Evolutionary conservation across 2,888 invertebrate genomes (phyloP).

Genomic region (Lasioglossum vierecki): DNA sequence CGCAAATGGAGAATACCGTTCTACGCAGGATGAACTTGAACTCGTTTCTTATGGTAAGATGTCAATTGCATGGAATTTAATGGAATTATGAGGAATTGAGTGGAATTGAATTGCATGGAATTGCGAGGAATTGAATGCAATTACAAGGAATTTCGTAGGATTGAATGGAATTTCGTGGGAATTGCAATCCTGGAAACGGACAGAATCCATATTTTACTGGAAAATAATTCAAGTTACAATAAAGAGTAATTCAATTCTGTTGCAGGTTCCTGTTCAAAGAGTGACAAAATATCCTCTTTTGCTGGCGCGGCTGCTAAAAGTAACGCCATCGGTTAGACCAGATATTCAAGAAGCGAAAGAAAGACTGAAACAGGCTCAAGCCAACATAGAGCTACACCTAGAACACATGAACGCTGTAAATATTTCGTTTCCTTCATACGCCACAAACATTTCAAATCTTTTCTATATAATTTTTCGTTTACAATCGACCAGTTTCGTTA

Average conservation of each 20-base stretch:
- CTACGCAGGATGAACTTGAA: conserved; percentile 97
- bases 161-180: too few relatives aligned
- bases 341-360: conserved; percentile 93
- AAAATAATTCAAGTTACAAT: background rate
- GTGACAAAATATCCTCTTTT: conserved; percentile 98
- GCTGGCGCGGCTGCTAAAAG: conserved; percentile 94
- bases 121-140: too few relatives aligned
- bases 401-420: conserved; percentile 95
- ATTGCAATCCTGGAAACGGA: too few relatives aligned
- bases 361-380: conserved; percentile 93
- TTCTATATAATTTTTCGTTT: background rate
- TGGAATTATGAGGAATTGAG: too few relatives aligned
- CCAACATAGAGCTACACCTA: conserved; percentile 96
- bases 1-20: conserved; percentile 98
- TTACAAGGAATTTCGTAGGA: too few relatives aligned
- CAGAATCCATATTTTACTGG: too few relatives aligned
- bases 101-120: too few relatives aligned
- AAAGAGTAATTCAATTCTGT: background rate
- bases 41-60: conserved; percentile 96
- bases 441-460: background rate
- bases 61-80: too few relatives aligned
- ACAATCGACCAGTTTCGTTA: background rate
- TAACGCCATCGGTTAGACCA: conserved; percentile 88
- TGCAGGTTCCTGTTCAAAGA: conserved; percentile 95
- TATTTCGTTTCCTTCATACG: conserved; percentile 22